A percentile compares a stretch with the other conserved stretches of the same genome.
phyloP scores from a whole-genome alignment of 2,888 invertebrate genomes.

The Dryomyza anilis region DNA sequence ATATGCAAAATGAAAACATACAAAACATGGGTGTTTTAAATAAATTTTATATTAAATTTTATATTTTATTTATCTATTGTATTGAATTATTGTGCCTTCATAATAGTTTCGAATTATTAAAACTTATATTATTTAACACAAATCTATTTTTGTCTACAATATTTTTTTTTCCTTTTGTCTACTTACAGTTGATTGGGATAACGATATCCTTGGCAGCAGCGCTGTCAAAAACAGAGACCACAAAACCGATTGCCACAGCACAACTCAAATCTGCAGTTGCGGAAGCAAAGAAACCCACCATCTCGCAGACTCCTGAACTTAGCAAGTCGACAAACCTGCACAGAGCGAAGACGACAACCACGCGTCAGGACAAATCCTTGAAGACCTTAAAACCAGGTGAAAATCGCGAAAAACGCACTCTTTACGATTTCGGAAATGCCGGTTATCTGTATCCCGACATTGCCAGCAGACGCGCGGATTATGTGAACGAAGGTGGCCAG shows the following conservation, averaged over 20 bases:
- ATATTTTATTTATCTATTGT: too few species aligned
- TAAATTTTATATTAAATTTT: too few species aligned
- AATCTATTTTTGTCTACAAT: not conserved
- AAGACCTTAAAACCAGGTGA: slow-evolving; percentile 42
- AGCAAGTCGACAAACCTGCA: slow-evolving; percentile 23
- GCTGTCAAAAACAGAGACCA: slow-evolving; percentile 23
- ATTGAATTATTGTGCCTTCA: too few species aligned
- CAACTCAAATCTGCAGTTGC: not conserved
- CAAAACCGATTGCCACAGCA: not conserved
- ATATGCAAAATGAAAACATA: too few species aligned
- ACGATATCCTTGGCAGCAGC: slow-evolving; percentile 44
- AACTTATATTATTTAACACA: not conserved
- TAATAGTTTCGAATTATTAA: not conserved
- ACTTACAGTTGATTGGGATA: slow-evolving; percentile 49
- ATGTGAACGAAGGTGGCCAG: slow-evolving; percentile 38
- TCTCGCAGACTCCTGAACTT: slow-evolving; percentile 9
- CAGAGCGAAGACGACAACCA: slow-evolving; percentile 29
- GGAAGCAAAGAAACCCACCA: not conserved
- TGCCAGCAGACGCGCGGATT: slow-evolving; percentile 50
- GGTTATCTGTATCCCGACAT: slow-evolving; percentile 51
- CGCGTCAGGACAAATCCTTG: slow-evolving; percentile 38
- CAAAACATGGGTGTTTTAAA: too few species aligned
- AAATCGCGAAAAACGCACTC: slow-evolving; percentile 57
- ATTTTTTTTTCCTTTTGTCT: slow-evolving; percentile 4
- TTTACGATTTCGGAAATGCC: slow-evolving; percentile 54